Base-by-base conservation (phyloP, 2,888 invertebrate species). In the Maniola hyperantus region DNA sequence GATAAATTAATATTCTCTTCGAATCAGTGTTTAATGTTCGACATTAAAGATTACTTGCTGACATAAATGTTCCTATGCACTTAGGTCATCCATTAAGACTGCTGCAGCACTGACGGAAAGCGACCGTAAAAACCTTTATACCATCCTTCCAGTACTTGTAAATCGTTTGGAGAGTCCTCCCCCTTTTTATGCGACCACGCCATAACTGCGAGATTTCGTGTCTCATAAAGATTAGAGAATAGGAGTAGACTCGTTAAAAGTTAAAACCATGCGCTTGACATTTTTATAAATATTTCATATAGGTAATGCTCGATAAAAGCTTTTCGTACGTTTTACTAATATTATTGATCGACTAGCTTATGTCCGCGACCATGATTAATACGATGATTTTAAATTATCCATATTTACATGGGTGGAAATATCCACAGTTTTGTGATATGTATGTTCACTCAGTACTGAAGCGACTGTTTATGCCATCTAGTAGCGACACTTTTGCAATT, bases 111-210 rank as follows among this genome's bases (percentile, higher is more conserved):
- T 89, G 89, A 89, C 87, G 88, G 85, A 89, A 89, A 87, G 88
- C 83, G 88, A 85, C 88, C 89, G 84, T 91, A 90, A 91, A 46
- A 92, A 91, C 86, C 89, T 90, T 91, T 91, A 92, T 89, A 89
- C 91, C 90, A 90, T 91, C 91, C 91, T 90, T 89, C 89, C 89
- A 91, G 86, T 85, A 89, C 91, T 91, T 91, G 90, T 91, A 91
- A 91, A 91, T 81, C 91, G 88, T 86, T 91, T 89, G 85, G 83
- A 88, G 85, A 87, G 81, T 86, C 82, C 81, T 85, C 79, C 78
- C 80, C 80, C 79, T 80, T 85, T 89, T 89, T 90, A 90, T 90
- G 83, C 76, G 87, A 87, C 84, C 84, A 76, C 82, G 87, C 84
- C 84, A 88, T 81, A 82, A 79, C 81, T 82, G 85, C 69, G 69